Conservation (phyloP, 2,113 vertebrate species). For the Lepisosteus osseus region DNA sequence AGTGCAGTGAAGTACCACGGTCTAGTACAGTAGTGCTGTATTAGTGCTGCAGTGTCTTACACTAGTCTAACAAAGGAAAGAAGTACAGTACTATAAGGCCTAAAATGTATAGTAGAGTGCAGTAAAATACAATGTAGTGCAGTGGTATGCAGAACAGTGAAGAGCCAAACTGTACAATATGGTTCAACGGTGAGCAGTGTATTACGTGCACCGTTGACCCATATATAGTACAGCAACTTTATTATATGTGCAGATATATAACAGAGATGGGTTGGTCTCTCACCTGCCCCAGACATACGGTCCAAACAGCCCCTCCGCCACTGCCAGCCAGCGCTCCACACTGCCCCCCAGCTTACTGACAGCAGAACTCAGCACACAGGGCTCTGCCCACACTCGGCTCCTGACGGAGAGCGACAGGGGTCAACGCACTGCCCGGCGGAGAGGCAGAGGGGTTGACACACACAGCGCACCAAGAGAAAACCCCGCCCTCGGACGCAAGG, state of each 20-base stretch:
- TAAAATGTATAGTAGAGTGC: no score
- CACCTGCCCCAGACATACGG: slow-evolving; percentile 95
- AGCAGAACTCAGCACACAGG: slow-evolving; percentile 83
- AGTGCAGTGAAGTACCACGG: background rate
- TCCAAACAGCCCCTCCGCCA: slow-evolving; percentile 87
- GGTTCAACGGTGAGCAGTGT: no score
- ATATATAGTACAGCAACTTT: no score
- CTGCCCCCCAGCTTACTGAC: slow-evolving; percentile 85
- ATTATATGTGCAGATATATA: no score
- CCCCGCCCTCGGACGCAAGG: background rate
- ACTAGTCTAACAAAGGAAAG: no score
- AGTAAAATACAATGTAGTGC: background rate
- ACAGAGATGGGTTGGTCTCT: slow-evolving; percentile 14
- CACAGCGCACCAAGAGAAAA: background rate
- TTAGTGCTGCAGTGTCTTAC: no score
- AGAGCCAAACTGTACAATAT: no score
- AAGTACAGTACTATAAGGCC: no score
- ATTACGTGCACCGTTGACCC: no score
- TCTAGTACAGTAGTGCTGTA: no score
- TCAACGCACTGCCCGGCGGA: no score
- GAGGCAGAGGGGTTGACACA: background rate
- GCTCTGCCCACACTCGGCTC: slow-evolving; percentile 96
- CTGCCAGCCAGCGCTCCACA: slow-evolving; percentile 86
- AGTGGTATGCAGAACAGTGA: no score
- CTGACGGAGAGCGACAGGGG: slow-evolving; percentile 48